These are phyloP conservation scores for Trachelus stipa DNA, from an alignment of 2,888 invertebrate genomes.

Conservation along the genomic window DNA sequence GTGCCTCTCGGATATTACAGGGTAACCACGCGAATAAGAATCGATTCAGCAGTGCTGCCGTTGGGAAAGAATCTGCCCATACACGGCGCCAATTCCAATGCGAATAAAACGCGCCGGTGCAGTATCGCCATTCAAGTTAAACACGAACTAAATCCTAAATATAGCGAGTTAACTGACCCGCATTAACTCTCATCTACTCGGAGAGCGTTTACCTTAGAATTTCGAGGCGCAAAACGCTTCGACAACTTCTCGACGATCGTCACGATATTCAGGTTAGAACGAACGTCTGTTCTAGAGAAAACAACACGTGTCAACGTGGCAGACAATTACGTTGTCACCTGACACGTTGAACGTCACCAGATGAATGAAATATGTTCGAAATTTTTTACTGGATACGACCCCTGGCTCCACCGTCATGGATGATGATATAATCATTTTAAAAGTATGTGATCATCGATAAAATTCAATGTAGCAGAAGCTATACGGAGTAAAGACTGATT, in stretches of 20 bases:
- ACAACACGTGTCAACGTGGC: background rate
- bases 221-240: background rate
- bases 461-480: background rate
- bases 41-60: slow-evolving; percentile 38
- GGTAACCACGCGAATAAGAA: slow-evolving; percentile 49
- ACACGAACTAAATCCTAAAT: slow-evolving; percentile 11
- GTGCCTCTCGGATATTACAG: slow-evolving; percentile 55
- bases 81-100: slow-evolving; percentile 9
- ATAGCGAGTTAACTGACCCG: slow-evolving; percentile 19
- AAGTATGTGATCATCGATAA: background rate
- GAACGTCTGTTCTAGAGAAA: background rate
- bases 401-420: background rate
- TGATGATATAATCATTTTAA: background rate
- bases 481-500: background rate
- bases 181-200: slow-evolving; percentile 11
- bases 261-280: background rate
- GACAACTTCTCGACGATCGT: background rate
- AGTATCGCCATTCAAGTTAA: slow-evolving; percentile 11
- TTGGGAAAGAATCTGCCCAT: slow-evolving; percentile 11
- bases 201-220: slow-evolving; percentile 9
- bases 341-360: background rate
- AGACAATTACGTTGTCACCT: background rate
- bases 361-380: background rate
- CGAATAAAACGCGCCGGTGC: slow-evolving; percentile 12
- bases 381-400: background rate